phyloP scores from a whole-genome alignment of 2,113 vertebrate species.

The Chionomys nivalis region DNA sequence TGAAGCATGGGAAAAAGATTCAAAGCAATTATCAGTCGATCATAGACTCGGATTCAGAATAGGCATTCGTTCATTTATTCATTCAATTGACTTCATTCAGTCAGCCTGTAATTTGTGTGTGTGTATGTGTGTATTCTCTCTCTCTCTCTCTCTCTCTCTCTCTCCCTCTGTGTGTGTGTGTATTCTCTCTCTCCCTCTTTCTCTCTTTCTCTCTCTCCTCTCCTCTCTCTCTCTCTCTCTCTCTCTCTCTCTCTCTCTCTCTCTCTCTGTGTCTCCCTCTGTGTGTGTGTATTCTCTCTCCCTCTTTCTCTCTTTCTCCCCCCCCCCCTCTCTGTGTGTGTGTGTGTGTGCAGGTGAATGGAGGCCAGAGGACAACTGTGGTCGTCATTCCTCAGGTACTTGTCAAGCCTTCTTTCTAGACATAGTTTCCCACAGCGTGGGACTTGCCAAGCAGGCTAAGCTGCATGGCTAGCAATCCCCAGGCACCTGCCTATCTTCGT shows the following conservation, averaged over 20 bases:
- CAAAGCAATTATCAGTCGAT: background rate
- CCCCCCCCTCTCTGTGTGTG: too few relatives aligned
- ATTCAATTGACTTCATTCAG: background rate
- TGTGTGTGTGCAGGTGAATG: background rate
- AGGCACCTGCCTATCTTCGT: background rate
- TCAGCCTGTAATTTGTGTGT: background rate
- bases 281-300: background rate
- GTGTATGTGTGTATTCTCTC: background rate
- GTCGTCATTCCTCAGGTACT: background rate
- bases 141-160: too few relatives aligned
- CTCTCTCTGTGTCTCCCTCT: too few relatives aligned
- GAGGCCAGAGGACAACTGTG: background rate
- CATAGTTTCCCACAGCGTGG: background rate
- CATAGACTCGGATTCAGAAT: background rate
- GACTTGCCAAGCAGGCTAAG: background rate
- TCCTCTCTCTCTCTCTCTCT: too few relatives aligned
- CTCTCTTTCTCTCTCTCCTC: too few relatives aligned
- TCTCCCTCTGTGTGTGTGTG: background rate
- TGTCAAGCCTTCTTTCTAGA: background rate
- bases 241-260: too few relatives aligned
- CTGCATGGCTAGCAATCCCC: background rate
- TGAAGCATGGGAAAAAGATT: background rate
- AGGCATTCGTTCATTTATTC: background rate
- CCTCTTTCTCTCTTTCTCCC: too few relatives aligned
- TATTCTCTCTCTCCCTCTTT: too few relatives aligned